Conservation (phyloP, 2,113 vertebrate genomes). For the Pelmatolapia mariae region DNA sequence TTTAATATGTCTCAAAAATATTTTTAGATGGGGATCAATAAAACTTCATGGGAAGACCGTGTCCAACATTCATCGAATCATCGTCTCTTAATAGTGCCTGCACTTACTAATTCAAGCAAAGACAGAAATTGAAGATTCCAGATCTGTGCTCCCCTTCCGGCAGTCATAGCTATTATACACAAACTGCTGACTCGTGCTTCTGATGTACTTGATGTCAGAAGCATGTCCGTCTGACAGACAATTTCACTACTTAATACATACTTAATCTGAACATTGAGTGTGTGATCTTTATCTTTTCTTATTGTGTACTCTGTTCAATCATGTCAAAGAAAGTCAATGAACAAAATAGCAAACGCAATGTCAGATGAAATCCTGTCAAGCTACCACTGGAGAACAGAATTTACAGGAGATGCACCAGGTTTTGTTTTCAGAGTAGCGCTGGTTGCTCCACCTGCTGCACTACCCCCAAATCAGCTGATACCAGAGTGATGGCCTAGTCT, state of each 20-base stretch:
- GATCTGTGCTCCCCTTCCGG: fast-evolving
- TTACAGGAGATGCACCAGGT: neutral
- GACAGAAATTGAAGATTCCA: neutral
- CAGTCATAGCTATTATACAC: neutral
- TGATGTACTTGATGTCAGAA: neutral
- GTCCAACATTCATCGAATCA: neutral
- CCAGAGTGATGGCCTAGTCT: neutral
- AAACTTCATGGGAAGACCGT: neutral
- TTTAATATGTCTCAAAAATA: neutral
- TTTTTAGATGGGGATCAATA: neutral
- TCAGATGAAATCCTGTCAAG: neutral
- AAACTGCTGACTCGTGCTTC: neutral
- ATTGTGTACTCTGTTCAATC: neutral
- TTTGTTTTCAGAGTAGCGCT: neutral
- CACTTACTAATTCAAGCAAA: neutral
- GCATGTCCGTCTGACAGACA: neutral
- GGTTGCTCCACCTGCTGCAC: neutral
- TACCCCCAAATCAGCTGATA: neutral
- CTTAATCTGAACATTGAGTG: neutral
- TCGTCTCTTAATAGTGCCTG: fast-evolving
- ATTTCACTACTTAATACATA: neutral
- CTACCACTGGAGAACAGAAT: neutral
- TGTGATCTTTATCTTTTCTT: neutral
- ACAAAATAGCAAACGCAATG: neutral
- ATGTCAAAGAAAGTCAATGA: neutral